Evolutionary conservation across 2,797 vertebrate genomes (phyloP).

Genomic region (Sebastes baramenuke): DNA sequence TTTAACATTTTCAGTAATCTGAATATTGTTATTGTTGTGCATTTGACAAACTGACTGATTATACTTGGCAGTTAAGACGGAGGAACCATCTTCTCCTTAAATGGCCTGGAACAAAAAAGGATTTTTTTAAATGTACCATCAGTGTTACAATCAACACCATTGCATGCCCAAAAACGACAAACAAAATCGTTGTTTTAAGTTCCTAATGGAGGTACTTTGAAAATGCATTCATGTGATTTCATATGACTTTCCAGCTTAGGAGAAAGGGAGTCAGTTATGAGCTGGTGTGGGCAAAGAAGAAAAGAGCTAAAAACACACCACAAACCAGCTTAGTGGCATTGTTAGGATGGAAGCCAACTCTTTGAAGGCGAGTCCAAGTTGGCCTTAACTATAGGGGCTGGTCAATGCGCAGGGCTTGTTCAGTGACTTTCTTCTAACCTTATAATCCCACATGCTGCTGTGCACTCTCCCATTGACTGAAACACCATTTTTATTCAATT

Average conservation of each 20-base stretch:
- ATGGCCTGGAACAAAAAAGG: background rate
- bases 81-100: background rate
- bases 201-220: background rate
- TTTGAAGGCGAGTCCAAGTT: constrained; percentile 64
- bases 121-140: constrained; percentile 11
- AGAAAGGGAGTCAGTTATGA: constrained; percentile 6
- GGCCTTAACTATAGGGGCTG: constrained; percentile 46
- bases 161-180: background rate
- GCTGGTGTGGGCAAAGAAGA: background rate
- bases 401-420: constrained; percentile 58
- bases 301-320: constrained; percentile 4
- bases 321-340: constrained; percentile 33
- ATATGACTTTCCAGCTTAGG: constrained; percentile 27
- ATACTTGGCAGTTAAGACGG: background rate
- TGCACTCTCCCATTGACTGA: constrained; percentile 38
- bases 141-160: background rate
- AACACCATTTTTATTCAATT: constrained; percentile 70
- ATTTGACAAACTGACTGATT: background rate
- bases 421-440: constrained; percentile 51
- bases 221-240: constrained; percentile 18
- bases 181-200: background rate
- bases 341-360: constrained; percentile 59
- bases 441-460: constrained; percentile 59
- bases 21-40: background rate
- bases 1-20: background rate